phyloP scores from a whole-genome alignment of 2,113 vertebrate species.

The Prietella phreatophila region DNA sequence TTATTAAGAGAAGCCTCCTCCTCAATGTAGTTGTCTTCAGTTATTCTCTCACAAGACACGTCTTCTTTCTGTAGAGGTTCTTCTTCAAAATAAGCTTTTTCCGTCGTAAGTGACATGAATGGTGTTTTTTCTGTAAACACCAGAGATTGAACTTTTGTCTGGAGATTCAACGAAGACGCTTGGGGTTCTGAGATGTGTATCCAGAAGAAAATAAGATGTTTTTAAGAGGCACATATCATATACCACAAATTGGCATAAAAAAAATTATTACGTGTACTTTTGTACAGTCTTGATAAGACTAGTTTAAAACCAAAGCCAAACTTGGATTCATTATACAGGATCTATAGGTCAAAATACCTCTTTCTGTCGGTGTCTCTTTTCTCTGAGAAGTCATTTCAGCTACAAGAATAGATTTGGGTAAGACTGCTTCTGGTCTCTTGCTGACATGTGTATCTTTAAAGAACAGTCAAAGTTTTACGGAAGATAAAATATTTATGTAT shows the following conservation, averaged over 20 bases:
- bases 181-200: slow-evolving; percentile 29
- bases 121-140: slow-evolving; percentile 42
- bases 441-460: slow-evolving; percentile 17
- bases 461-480: background rate
- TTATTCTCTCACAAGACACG: slow-evolving; percentile 16
- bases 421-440: background rate
- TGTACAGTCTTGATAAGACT: background rate
- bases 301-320: slow-evolving; percentile 2
- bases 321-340: background rate
- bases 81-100: slow-evolving; percentile 37
- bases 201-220: slow-evolving; percentile 41
- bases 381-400: slow-evolving; percentile 19
- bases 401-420: slow-evolving; percentile 14
- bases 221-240: slow-evolving; percentile 20
- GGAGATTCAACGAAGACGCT: slow-evolving; percentile 43
- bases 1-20: background rate
- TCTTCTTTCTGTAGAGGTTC: background rate
- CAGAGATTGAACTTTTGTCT: slow-evolving; percentile 19
- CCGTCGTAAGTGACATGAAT: slow-evolving; percentile 33
- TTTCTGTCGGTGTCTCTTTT: background rate
- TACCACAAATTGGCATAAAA: background rate
- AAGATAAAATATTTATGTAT: background rate
- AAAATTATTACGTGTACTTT: background rate
- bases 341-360: background rate
- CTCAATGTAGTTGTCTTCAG: background rate